Evolutionary conservation across 1,140 invertebrate genomes (phyloP), one percentile per base, ranked within the genome.

Genomic region (Drosophila lacteicornis): DNA sequence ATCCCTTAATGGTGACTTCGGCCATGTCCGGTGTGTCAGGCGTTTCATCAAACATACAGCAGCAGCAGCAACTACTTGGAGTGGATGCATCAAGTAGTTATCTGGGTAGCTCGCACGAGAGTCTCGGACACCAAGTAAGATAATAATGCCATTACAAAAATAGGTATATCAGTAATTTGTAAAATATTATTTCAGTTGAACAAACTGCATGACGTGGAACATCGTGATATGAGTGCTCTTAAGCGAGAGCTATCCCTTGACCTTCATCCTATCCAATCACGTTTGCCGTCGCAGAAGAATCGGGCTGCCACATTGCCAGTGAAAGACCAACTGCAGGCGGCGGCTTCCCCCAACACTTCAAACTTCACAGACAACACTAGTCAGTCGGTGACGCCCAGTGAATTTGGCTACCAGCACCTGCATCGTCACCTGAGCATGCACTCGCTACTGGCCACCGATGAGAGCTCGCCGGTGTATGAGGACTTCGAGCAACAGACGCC

Each of bases 301-400:
- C 71, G 88, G 3, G 69, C 80, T 4, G 75, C 75, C 15, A 91
- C 75, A 25, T 58, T 91, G 69, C 80, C 79, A 13, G 60, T 82
- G 2, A 80, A 81, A 46, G 79, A 91, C 9, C 85, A 90, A 40
- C 73, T 86, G 17, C 86, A 86, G 62, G 68, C 73, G 9, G 79
- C 55, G n/a, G 45, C 68, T 25, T 91, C 92, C n/a, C 91, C 92
- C n/a, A 92, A 92, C 66, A 92, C 92, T 49, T 92, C 92, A 5
- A 92, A 92, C 63, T 91, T 91, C 12, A 92, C 91, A 50, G 92
- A 93, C 57, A 93, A 92, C 62, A 93, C 92, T 86, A 93, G 92
- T 86, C 92, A 92, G 75, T 93, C 92, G 76, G 91, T 93, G 49
- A 93, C 92, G 30, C 92, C 92, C 40, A 93, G 92, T 57, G 92